Conservation (phyloP, 2,888 invertebrate genomes). For the Nomada hirtipes region DNA sequence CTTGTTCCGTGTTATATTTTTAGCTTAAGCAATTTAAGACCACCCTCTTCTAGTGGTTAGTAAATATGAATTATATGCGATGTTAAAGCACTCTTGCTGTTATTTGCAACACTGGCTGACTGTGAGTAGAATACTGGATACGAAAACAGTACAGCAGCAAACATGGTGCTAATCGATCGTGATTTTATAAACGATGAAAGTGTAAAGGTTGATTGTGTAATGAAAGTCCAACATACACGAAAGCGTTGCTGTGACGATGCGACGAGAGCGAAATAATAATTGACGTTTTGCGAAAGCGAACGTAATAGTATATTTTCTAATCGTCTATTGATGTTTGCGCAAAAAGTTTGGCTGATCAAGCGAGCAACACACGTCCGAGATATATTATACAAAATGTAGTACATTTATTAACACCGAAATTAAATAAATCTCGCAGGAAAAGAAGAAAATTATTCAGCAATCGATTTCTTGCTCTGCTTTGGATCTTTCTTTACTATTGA, state of each 20-base stretch:
- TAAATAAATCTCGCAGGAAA: not conserved
- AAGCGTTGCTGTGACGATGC: slow-evolving; percentile 48
- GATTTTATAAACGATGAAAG: slow-evolving; percentile 44
- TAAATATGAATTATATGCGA: slow-evolving; percentile 69
- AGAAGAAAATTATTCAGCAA: not conserved
- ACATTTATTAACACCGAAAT: not conserved
- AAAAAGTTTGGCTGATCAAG: slow-evolving; percentile 36
- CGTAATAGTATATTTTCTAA: slow-evolving; percentile 6
- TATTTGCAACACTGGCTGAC: slow-evolving; percentile 64
- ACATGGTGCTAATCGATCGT: slow-evolving; percentile 38
- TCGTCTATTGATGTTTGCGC: not conserved
- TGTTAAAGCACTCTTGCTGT: slow-evolving; percentile 71
- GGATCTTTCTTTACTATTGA: not conserved
- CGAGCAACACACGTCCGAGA: slow-evolving; percentile 22
- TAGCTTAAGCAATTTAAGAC: slow-evolving; percentile 26
- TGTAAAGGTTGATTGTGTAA: slow-evolving; percentile 39
- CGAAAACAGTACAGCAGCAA: slow-evolving; percentile 57
- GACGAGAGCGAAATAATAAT: slow-evolving; percentile 21
- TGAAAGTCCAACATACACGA: slow-evolving; percentile 36
- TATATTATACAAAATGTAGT: slow-evolving; percentile 20
- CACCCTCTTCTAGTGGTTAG: slow-evolving; percentile 64
- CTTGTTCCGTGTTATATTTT: too few relatives aligned
- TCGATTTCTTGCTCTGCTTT: not conserved
- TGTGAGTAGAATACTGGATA: slow-evolving; percentile 79
- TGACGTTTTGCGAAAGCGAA: slow-evolving; percentile 22